Conservation (phyloP, 2,113 vertebrate genomes). For the Pomatorhinus ruficollis region DNA sequence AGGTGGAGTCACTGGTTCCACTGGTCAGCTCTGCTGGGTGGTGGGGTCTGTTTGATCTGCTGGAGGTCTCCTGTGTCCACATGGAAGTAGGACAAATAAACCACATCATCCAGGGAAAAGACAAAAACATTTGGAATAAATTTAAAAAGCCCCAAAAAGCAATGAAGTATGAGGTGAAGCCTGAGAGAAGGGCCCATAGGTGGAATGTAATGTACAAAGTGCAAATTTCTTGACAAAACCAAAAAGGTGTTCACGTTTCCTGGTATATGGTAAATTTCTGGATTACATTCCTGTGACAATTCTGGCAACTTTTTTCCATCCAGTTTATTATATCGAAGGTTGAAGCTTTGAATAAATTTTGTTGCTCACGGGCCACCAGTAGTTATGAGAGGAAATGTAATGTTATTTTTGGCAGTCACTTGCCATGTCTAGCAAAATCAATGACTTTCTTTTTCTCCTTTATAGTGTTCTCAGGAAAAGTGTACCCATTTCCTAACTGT, state of each 20-base stretch:
- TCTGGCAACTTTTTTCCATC: neutral
- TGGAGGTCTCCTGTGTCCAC: neutral
- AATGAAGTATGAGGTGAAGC: neutral
- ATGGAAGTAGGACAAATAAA: neutral
- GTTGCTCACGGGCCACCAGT: neutral
- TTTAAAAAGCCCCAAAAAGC: accelerated
- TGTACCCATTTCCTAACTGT: neutral
- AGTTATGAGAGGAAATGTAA: neutral
- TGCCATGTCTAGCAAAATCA: neutral
- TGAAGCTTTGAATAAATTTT: neutral
- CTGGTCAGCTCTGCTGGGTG: neutral
- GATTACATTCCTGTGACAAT: neutral
- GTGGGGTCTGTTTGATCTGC: neutral
- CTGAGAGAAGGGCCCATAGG: neutral
- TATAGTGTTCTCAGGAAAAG: neutral
- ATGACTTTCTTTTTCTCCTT: neutral
- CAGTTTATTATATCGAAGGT: neutral
- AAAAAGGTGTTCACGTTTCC: neutral
- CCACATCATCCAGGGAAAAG: neutral
- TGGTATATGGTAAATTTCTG: neutral
- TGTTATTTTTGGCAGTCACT: neutral
- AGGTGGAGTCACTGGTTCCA: neutral
- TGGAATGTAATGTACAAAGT: neutral
- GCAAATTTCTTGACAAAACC: neutral
- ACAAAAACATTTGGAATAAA: neutral